A percentile compares a stretch with the other conserved stretches of the same genome.
phyloP scores from a whole-genome alignment of 2,797 vertebrate species.

The Ptychobarbus kaznakovi region DNA sequence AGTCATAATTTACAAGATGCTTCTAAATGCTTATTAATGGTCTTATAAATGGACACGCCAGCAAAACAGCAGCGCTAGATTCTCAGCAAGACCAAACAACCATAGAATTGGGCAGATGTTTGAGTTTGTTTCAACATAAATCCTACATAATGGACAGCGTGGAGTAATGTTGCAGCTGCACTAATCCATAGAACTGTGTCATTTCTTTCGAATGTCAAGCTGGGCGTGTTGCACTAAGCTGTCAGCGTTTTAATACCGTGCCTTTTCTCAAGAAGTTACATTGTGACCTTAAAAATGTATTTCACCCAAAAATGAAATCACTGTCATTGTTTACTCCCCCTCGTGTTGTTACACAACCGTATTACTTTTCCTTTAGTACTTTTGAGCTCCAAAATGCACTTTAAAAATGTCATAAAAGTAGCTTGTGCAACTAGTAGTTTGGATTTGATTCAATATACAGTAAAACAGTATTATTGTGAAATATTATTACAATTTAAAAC shows the following conservation, averaged over 20 bases:
- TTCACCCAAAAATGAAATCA: neutral
- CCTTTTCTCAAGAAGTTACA: neutral
- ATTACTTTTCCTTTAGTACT: neutral
- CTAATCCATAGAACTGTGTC: conserved; percentile 36
- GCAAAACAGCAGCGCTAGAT: conserved; percentile 19
- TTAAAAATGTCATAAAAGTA: neutral
- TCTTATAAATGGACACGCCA: conserved; percentile 4
- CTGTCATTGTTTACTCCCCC: conserved; percentile 9
- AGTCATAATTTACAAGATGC: conserved; percentile 18
- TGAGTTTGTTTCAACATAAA: conserved; percentile 31
- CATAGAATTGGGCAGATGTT: conserved; percentile 18
- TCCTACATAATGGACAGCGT: conserved; percentile 15
- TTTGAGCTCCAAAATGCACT: neutral
- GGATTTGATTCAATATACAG: neutral
- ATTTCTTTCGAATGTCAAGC: conserved; percentile 32
- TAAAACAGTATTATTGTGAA: neutral
- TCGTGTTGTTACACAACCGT: neutral
- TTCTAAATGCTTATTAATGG: conserved; percentile 39
- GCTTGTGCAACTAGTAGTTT: neutral
- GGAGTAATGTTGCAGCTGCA: conserved; percentile 35
- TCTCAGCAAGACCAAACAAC: conserved; percentile 1
- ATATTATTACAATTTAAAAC: neutral
- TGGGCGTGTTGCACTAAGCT: conserved; percentile 29
- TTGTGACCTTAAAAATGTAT: neutral
- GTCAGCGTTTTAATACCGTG: conserved; percentile 17